Conservation (phyloP, 1,140 invertebrate species). For the Brachionus paranguensis region DNA sequence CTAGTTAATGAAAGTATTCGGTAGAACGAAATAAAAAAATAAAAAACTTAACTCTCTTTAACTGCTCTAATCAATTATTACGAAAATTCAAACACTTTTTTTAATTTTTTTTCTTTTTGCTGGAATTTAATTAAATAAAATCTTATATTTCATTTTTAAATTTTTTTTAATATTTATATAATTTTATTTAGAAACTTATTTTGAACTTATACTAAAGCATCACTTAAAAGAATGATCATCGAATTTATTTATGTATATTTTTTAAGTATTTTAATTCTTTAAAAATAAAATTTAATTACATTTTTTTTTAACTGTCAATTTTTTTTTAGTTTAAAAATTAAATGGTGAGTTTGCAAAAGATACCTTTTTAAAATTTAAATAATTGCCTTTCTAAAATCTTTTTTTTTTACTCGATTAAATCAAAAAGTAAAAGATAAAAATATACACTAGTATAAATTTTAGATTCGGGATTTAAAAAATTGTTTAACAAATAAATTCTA, state of each 20-base stretch:
- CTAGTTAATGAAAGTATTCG: constrained; percentile 7
- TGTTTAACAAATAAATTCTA: too few relatives aligned
- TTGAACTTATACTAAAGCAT: background rate
- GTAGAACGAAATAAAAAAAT: constrained; percentile 12
- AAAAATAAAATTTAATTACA: constrained; percentile 16
- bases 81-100: background rate
- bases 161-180: constrained; percentile 19
- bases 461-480: too few relatives aligned
- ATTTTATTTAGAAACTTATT: constrained; percentile 1
- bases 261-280: constrained; percentile 13
- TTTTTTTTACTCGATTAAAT: too few relatives aligned
- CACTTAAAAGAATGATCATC: background rate
- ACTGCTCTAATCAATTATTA: constrained; percentile 1
- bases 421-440: too few relatives aligned
- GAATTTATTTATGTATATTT: constrained; percentile 13
- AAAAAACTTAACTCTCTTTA: background rate
- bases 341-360: background rate
- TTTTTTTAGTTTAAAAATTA: background rate
- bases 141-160: background rate
- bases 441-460: too few relatives aligned
- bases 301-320: background rate
- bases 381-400: too few relatives aligned
- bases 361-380: background rate
- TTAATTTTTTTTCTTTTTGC: background rate
- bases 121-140: constrained; percentile 26